Base-by-base conservation (phyloP, 1,140 invertebrate genomes). In the Mylabris phalerata region DNA sequence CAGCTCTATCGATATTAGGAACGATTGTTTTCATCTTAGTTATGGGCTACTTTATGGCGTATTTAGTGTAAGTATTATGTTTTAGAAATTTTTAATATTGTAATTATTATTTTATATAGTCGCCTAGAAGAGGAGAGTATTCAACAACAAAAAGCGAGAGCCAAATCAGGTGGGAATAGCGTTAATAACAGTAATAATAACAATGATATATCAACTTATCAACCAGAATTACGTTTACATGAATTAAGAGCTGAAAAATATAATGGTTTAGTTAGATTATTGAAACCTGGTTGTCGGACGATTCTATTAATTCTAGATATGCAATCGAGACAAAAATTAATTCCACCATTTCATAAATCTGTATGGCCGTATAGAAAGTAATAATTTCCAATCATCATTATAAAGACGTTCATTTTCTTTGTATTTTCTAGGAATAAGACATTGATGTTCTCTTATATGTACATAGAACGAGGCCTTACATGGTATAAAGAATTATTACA, bases 351-450 rank as follows among this genome's bases (percentile, higher is more conserved):
- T 81, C 92, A 96, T 73, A 88, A 87, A 76, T 87, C 89, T 65
- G 88, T 98, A 48, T 96, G 92, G 87, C 94, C 95, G 10, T 96
- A 97, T 73, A 84, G 95, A 72, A 93, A 92, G 90, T 95, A 78
- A 76, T 32, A 80, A 64, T 38, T 38, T 13, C 39, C 43, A 7
- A 3, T 46, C 13, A 2, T 24, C n/a, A 10, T 40, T 9, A 4
- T 43, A 32, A 48, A 48, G 19, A 19, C 19, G 19, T 19, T 19
- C 19, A 19, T 19, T 19, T 19, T 19, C 19, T 49, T 40, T 9
- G 50, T 50, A 32, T 51, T 56, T 66, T 67, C n/a, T 19, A 67
- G 68, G 43, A 69, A 69, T 45, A 69, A 69, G 50, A 95, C 92
- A 0, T 78, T 98, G 50, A 85, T 95, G 77, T 98, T 98, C 81